Conservation (phyloP, 1,140 invertebrate genomes). For the Euschistus heros region DNA sequence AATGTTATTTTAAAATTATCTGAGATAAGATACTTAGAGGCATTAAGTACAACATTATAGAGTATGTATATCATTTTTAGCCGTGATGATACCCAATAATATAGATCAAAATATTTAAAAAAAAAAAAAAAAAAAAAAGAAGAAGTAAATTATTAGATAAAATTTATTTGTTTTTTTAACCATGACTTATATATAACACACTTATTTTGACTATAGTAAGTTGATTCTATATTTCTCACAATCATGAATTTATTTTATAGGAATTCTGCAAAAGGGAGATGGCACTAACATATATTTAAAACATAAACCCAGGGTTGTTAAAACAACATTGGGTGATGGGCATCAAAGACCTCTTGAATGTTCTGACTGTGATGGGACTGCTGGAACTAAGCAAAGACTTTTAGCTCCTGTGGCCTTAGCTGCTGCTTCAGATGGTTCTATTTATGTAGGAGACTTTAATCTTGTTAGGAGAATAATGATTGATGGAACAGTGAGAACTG, state of each 20-base stretch:
- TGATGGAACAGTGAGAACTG: slow-evolving; percentile 74
- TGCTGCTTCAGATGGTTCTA: slow-evolving; percentile 80
- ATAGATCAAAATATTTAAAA: no score
- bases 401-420: slow-evolving; percentile 85
- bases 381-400: slow-evolving; percentile 58
- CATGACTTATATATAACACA: no score
- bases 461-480: slow-evolving; percentile 80
- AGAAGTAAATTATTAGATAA: no score
- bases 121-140: no score
- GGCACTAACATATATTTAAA: slow-evolving; percentile 93
- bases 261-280: slow-evolving; percentile 93
- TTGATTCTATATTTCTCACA: neutral
- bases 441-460: slow-evolving; percentile 94
- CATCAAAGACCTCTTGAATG: slow-evolving; percentile 76
- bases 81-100: no score
- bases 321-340: slow-evolving; percentile 88
- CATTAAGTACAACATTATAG: no score
- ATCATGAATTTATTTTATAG: slow-evolving; percentile 36
- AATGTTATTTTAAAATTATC: no score
- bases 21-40: no score
- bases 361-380: slow-evolving; percentile 69
- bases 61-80: no score
- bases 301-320: slow-evolving; percentile 80
- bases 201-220: no score
- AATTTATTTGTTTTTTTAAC: no score